phyloP scores from a whole-genome alignment of 2,888 invertebrate species.

The Tortricodes alternella region DNA sequence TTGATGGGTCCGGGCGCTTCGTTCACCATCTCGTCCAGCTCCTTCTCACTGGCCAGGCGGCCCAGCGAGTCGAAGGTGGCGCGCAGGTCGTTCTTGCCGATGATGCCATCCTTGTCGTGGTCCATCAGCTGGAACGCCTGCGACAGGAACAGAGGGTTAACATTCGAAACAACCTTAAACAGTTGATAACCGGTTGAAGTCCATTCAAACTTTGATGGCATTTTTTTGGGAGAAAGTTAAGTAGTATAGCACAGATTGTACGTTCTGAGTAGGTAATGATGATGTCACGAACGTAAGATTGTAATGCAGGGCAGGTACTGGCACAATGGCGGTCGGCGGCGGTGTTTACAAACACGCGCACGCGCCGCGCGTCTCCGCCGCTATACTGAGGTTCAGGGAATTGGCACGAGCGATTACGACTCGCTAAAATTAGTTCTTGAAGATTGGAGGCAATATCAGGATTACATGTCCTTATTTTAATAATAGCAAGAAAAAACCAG shows the following conservation, averaged over 20 bases:
- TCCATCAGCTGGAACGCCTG: slow-evolving; percentile 98
- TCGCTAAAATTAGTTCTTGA: not conserved
- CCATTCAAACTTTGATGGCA: too few species aligned
- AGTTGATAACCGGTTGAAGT: too few species aligned
- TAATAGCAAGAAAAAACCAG: too few species aligned
- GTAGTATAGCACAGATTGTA: not conserved
- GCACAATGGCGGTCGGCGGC: slow-evolving; percentile 3
- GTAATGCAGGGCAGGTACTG: not conserved
- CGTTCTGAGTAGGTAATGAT: not conserved
- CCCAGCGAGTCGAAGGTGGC: slow-evolving; percentile 96
- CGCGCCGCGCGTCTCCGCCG: slow-evolving; percentile 8
- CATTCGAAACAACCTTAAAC: too few species aligned
- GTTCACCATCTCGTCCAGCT: slow-evolving; percentile 93
- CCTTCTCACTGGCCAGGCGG: slow-evolving; percentile 94
- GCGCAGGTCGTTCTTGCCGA: slow-evolving; percentile 94
- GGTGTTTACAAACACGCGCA: slow-evolving; percentile 24
- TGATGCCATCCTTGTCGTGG: slow-evolving; percentile 96
- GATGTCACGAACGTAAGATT: not conserved
- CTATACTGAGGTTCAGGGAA: slow-evolving; percentile 7
- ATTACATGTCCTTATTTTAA: too few species aligned
- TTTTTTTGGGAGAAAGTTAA: not conserved
- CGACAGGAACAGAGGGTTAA: slow-evolving; percentile 21
- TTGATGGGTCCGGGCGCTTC: slow-evolving; percentile 96
- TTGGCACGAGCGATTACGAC: not conserved
- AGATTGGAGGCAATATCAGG: not conserved